phyloP scores from a whole-genome alignment of 2,888 invertebrate species.

The Dyspetes luteomarginatus region DNA sequence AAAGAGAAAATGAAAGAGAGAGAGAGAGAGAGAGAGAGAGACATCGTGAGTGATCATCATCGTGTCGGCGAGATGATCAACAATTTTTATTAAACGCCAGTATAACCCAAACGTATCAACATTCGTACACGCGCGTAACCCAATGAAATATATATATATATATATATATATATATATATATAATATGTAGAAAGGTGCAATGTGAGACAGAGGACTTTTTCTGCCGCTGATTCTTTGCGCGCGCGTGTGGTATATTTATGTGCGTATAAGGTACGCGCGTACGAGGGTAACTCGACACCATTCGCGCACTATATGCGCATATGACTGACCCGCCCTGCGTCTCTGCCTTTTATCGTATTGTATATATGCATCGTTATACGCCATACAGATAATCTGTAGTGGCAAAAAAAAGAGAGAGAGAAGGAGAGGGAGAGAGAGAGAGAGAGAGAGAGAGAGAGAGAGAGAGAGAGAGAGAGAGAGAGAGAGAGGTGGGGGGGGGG shows the following conservation, averaged over 20 bases:
- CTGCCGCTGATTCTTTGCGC: constrained; percentile 42
- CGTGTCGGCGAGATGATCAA: too few species aligned
- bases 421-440: constrained; percentile 48
- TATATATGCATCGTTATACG: neutral
- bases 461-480: constrained; percentile 46
- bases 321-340: constrained; percentile 64
- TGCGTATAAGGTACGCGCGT: constrained; percentile 75
- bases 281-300: constrained; percentile 77
- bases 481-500: too few species aligned
- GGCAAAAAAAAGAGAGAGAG: constrained; percentile 20
- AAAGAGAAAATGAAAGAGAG: too few species aligned
- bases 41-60: too few species aligned
- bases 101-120: too few species aligned
- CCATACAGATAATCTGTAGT: constrained; percentile 4
- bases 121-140: too few species aligned
- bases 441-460: constrained; percentile 38
- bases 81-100: too few species aligned
- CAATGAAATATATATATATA: too few species aligned
- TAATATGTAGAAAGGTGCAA: too few species aligned
- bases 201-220: constrained; percentile 1
- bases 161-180: too few species aligned
- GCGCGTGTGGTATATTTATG: constrained; percentile 74
- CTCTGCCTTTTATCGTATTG: constrained; percentile 42
- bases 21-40: too few species aligned
- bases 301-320: constrained; percentile 67